phyloP scores from a whole-genome alignment of 2,888 invertebrate species.

The Pseudococcus viburni region DNA sequence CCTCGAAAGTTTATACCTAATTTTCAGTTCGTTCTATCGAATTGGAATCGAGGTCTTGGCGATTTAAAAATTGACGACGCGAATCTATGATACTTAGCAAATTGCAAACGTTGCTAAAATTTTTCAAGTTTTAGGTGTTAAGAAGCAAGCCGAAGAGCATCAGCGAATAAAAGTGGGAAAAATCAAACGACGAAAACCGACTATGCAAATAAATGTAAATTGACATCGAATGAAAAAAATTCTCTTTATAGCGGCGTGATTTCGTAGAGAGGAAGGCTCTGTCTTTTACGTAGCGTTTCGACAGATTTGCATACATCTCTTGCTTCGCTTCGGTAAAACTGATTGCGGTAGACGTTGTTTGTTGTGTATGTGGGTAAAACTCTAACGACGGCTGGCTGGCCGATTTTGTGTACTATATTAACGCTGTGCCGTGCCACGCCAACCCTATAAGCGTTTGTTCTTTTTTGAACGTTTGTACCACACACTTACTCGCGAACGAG shows the following conservation, averaged over 20 bases:
- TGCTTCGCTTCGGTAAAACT: background rate
- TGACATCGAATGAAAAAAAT: background rate
- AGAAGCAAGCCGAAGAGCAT: background rate
- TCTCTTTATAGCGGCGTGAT: background rate
- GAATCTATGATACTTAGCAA: background rate
- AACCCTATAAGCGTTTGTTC: background rate
- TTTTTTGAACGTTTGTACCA: background rate
- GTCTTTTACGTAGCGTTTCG: background rate
- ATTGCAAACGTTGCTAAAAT: background rate
- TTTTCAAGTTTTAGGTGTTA: background rate
- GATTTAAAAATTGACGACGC: too few relatives aligned
- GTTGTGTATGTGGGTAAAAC: slow-evolving; percentile 10
- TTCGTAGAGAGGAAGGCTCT: background rate
- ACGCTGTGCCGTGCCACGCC: background rate
- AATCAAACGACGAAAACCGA: slow-evolving; percentile 8
- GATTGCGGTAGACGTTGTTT: slow-evolving; percentile 38
- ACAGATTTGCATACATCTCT: slow-evolving; percentile 28
- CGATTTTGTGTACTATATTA: slow-evolving; percentile 9
- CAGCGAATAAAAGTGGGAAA: background rate
- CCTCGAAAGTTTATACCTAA: too few relatives aligned
- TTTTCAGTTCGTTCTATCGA: too few relatives aligned
- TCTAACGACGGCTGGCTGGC: slow-evolving; percentile 26
- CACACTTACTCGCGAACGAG: background rate
- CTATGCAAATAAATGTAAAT: slow-evolving; percentile 44
- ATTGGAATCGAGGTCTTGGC: too few relatives aligned